Evolutionary conservation across 2,113 vertebrate genomes (phyloP).

Genomic region (Polypterus bichir): DNA sequence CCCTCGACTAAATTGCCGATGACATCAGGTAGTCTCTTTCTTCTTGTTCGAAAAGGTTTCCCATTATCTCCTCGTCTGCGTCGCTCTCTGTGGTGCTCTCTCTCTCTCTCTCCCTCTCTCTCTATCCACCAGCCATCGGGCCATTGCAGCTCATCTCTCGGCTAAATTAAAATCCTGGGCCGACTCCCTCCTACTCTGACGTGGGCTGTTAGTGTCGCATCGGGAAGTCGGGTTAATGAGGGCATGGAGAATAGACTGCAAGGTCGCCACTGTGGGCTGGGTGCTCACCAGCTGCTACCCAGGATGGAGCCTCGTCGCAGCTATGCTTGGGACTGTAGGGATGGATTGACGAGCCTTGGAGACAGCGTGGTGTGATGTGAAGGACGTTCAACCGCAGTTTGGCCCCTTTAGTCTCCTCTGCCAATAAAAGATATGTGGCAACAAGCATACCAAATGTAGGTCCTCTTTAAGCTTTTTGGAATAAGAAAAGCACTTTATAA

Average conservation of each 20-base stretch:
- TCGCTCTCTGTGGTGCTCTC: neutral
- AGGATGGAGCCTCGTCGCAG: no score
- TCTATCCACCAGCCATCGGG: neutral
- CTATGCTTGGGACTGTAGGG: no score
- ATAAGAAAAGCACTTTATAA: no score
- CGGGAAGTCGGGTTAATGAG: slow-evolving; percentile 7
- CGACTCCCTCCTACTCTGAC: slow-evolving; percentile 1
- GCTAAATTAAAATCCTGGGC: neutral
- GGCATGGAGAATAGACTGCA: neutral
- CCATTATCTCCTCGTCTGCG: slow-evolving; percentile 2
- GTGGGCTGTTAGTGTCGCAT: neutral
- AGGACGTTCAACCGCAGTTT: no score
- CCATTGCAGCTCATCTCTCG: neutral
- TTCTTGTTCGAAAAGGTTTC: slow-evolving; percentile 1
- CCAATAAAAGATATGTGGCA: no score
- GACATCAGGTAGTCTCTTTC: slow-evolving; percentile 5
- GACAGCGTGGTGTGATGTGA: no score
- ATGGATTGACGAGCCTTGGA: no score
- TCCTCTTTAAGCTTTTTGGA: no score
- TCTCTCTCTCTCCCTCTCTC: slow-evolving; percentile 1
- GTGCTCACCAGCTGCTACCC: neutral
- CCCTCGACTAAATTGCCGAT: slow-evolving; percentile 10
- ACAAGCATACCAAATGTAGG: no score
- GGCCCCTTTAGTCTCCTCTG: no score
- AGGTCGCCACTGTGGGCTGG: neutral